Percentiles rank a stretch among this genome's conserved stretches.
These are phyloP conservation scores for Allolobophora icterica DNA, from an alignment of 2,888 invertebrate species.

Conservation along the genomic window DNA sequence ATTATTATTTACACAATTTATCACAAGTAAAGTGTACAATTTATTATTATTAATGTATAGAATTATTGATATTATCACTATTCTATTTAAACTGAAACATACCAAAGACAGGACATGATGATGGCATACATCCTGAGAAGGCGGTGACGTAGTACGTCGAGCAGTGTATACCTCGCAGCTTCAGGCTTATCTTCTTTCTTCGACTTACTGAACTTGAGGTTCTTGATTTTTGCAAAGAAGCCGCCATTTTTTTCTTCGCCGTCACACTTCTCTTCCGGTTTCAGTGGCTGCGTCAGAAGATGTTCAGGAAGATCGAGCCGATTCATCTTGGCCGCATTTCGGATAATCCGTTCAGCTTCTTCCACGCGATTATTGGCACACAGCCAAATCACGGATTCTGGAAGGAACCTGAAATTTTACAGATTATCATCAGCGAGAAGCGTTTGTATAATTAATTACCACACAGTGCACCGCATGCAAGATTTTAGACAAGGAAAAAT, in stretches of 20 bases:
- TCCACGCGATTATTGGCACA: conserved; percentile 45
- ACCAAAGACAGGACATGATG: conserved; percentile 52
- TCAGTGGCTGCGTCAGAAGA: conserved; percentile 35
- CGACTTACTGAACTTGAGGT: not conserved
- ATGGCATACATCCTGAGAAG: conserved; percentile 46
- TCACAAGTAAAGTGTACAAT: not conserved
- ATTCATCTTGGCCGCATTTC: conserved; percentile 50
- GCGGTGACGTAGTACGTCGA: conserved; percentile 47
- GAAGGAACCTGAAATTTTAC: conserved; percentile 46
- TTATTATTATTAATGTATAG: not conserved
- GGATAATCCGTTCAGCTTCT: conserved; percentile 48
- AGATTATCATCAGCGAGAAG: not conserved
- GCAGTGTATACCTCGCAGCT: conserved; percentile 48
- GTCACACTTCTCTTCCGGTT: not conserved
- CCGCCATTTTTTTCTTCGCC: conserved; percentile 31
- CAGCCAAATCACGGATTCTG: conserved; percentile 52
- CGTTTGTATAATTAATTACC: not conserved
- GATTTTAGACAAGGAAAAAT: too few relatives aligned
- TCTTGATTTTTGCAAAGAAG: conserved; percentile 24
- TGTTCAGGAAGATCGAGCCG: conserved; percentile 44
- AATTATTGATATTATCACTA: too few relatives aligned
- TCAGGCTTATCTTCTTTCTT: not conserved
- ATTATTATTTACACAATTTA: not conserved
- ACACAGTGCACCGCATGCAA: too few relatives aligned
- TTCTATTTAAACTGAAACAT: conserved; percentile 21